A percentile compares a stretch with the other conserved stretches of the same genome.
Evolutionary conservation across 1,140 invertebrate species (phyloP).

Genomic region (Dreissena polymorpha): DNA sequence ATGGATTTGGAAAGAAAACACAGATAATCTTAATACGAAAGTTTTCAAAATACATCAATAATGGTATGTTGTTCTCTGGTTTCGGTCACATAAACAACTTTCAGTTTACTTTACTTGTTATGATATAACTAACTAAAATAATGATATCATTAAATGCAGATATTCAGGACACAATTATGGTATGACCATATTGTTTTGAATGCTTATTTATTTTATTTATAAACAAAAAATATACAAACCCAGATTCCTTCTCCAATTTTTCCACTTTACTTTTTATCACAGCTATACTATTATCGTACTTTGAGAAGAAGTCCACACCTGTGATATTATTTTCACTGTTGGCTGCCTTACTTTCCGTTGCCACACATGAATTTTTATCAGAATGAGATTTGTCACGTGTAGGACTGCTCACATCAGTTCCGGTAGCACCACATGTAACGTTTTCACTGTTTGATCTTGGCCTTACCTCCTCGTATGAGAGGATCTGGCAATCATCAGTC

Average conservation of each 20-base stretch:
- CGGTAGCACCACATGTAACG: neutral
- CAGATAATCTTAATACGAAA: too few species aligned
- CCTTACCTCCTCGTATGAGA: slow-evolving; percentile 53
- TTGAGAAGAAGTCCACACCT: slow-evolving; percentile 69
- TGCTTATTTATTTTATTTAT: slow-evolving; percentile 5
- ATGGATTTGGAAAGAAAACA: too few species aligned
- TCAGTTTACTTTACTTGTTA: too few species aligned
- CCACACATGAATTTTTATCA: neutral
- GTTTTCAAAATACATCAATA: too few species aligned
- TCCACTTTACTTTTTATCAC: slow-evolving; percentile 69
- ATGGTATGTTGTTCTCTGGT: too few species aligned
- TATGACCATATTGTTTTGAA: too few species aligned
- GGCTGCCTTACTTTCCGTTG: slow-evolving; percentile 5
- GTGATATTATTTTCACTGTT: slow-evolving; percentile 23
- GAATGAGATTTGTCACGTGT: neutral
- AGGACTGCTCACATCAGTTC: neutral
- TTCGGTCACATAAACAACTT: too few species aligned
- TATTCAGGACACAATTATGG: too few species aligned
- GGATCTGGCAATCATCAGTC: slow-evolving; percentile 61
- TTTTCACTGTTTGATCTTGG: slow-evolving; percentile 53
- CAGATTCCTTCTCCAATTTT: slow-evolving; percentile 68
- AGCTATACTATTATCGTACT: slow-evolving; percentile 72
- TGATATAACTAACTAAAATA: too few species aligned
- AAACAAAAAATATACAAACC: slow-evolving; percentile 44
- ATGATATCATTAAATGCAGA: too few species aligned